Evolutionary conservation across 2,113 vertebrate species (phyloP).

Genomic region (Cyrtonyx montezumae): DNA sequence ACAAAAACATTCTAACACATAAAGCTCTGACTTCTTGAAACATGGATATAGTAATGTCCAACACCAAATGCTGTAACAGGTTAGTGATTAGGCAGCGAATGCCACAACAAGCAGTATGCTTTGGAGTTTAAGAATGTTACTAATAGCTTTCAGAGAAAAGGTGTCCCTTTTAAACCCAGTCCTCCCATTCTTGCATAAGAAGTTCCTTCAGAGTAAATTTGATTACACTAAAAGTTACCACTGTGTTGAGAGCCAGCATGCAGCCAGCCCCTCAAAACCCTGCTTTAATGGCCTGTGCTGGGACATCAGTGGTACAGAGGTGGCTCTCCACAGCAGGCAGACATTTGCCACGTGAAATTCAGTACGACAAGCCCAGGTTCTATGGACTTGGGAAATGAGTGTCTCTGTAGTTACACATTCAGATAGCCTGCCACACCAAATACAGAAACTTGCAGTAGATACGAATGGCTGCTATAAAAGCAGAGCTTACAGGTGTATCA

Average conservation of each 20-base stretch:
- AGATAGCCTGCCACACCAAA: constrained; percentile 20
- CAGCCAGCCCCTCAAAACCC: accelerated
- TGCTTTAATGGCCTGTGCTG: not conserved
- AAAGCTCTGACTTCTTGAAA: constrained; percentile 43
- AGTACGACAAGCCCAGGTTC: accelerated
- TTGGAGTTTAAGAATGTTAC: constrained; percentile 18
- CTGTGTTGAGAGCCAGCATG: not conserved
- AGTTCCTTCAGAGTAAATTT: not conserved
- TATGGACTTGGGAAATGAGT: not conserved
- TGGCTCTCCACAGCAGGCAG: not conserved
- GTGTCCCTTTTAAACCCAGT: constrained; percentile 40
- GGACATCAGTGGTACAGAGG: not conserved
- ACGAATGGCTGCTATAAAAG: not conserved
- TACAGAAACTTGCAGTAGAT: constrained; percentile 1
- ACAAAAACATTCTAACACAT: constrained; percentile 45
- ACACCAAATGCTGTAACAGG: constrained; percentile 23
- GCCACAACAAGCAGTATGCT: constrained; percentile 7
- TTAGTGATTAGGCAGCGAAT: not conserved
- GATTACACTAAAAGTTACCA: not conserved
- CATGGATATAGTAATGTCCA: constrained; percentile 16
- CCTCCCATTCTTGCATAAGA: constrained; percentile 13
- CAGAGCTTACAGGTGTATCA: constrained; percentile 27
- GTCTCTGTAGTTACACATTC: not conserved
- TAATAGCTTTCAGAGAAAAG: constrained; percentile 32
- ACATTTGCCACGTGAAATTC: not conserved